phyloP scores from a whole-genome alignment of 2,797 vertebrate genomes.

The Falco novaeseelandiae region DNA sequence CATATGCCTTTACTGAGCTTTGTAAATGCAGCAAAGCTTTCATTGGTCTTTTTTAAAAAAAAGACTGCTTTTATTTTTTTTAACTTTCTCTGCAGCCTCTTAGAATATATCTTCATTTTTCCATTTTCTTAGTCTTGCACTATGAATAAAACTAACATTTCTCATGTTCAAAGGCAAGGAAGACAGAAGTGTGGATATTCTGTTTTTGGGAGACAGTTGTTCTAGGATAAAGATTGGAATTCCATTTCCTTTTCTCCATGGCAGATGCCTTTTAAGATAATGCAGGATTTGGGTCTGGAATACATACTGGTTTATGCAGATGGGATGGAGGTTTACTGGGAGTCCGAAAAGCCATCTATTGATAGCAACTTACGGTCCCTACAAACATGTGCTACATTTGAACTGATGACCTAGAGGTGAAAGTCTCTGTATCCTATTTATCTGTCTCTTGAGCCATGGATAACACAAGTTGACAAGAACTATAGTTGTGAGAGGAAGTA shows the following conservation, averaged over 20 bases:
- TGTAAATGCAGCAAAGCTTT: not conserved
- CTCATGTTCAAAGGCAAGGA: not conserved
- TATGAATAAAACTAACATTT: not conserved
- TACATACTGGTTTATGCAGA: not conserved
- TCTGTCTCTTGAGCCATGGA: constrained; percentile 54
- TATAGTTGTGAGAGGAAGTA: constrained; percentile 36
- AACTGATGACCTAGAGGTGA: constrained; percentile 54
- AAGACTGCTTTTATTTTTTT: not conserved
- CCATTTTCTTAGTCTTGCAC: not conserved
- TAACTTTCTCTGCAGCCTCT: not conserved
- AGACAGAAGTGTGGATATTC: not conserved
- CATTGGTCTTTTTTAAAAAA: not conserved
- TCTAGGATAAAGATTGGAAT: not conserved
- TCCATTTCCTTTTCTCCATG: not conserved
- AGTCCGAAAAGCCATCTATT: not conserved
- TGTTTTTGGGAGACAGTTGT: not conserved
- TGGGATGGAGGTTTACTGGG: not conserved
- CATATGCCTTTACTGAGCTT: not conserved
- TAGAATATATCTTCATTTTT: not conserved
- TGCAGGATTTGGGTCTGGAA: not conserved
- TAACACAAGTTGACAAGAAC: constrained; percentile 65
- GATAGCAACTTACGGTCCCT: constrained; percentile 1
- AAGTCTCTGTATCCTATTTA: constrained; percentile 55
- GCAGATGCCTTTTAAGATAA: not conserved
- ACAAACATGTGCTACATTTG: not conserved